Conservation (phyloP, 2,113 vertebrate genomes). For the Glaucidium brasilianum region DNA sequence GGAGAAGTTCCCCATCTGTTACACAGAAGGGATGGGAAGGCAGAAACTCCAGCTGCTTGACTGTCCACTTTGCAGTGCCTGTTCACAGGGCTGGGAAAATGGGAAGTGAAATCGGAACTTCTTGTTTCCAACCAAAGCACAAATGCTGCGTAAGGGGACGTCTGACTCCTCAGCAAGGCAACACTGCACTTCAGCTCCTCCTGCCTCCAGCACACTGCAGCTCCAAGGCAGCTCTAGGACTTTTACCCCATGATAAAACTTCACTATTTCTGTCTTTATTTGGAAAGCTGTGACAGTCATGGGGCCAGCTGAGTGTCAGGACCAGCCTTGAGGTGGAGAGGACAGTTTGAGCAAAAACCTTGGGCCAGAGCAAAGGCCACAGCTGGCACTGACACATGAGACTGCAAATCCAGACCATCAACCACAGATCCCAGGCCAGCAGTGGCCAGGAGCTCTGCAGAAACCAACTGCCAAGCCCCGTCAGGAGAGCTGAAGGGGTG, state of each 20-base stretch:
- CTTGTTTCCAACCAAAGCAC: background rate
- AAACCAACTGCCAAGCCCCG: fast-evolving
- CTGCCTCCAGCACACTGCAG: fast-evolving
- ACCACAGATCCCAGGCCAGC: fast-evolving
- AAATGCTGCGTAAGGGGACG: fast-evolving
- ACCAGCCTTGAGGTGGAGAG: background rate
- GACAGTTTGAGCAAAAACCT: background rate
- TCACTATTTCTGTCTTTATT: background rate
- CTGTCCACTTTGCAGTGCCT: background rate
- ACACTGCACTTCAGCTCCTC: fast-evolving
- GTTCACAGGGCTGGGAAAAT: background rate
- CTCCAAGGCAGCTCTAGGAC: background rate
- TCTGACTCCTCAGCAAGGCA: background rate
- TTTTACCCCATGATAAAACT: background rate
- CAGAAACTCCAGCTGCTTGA: background rate
- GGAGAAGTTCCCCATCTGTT: background rate
- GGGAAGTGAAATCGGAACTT: background rate
- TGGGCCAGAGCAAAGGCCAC: background rate
- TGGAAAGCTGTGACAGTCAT: background rate
- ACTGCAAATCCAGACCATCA: background rate
- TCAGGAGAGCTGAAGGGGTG: background rate
- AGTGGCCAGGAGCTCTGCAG: background rate
- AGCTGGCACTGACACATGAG: background rate
- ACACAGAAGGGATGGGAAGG: background rate
- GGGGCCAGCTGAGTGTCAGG: background rate